Conservation (phyloP, 64 coral and sea anemone species). For the Montipora cactus region DNA sequence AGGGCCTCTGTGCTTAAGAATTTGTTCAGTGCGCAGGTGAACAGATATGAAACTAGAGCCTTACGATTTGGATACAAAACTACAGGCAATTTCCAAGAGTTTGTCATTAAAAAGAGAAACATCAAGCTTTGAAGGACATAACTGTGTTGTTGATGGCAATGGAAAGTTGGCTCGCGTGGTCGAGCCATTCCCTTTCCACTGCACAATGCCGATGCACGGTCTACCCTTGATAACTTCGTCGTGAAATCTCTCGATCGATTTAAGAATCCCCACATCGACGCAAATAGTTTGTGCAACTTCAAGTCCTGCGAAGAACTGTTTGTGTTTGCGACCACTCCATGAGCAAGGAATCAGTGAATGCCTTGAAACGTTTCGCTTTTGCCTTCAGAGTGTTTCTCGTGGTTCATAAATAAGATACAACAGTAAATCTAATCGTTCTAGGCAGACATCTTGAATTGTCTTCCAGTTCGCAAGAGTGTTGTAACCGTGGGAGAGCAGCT, state of each 20-base stretch:
- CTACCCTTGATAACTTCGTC: slow-evolving; percentile 63
- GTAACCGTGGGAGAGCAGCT: slow-evolving; percentile 72
- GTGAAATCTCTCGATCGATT: slow-evolving; percentile 60
- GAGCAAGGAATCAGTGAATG: not conserved
- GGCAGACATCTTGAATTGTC: slow-evolving; percentile 76
- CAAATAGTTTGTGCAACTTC: slow-evolving; percentile 84
- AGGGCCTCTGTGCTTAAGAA: slow-evolving; percentile 51
- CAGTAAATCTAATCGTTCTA: slow-evolving; percentile 74
- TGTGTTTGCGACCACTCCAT: not conserved
- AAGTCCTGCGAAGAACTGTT: slow-evolving; percentile 3
- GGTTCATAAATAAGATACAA: slow-evolving; percentile 60
- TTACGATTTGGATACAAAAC: slow-evolving; percentile 60
- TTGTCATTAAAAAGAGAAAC: slow-evolving; percentile 59
- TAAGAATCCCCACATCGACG: slow-evolving; percentile 80
- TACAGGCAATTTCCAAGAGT: slow-evolving; percentile 72
- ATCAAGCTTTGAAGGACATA: slow-evolving; percentile 12
- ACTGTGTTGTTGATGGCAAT: slow-evolving; percentile 42
- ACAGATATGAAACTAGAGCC: slow-evolving; percentile 64
- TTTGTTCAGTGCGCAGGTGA: slow-evolving; percentile 82
- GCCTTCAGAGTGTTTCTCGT: not conserved
- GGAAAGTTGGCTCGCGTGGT: slow-evolving; percentile 62
- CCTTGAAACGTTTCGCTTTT: slow-evolving; percentile 27
- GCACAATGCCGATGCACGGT: slow-evolving; percentile 79
- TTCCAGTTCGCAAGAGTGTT: slow-evolving; percentile 64
- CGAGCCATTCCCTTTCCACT: slow-evolving; percentile 81